phyloP scores from a whole-genome alignment of 2,113 vertebrate species.

The Leucoraja erinaceus region DNA sequence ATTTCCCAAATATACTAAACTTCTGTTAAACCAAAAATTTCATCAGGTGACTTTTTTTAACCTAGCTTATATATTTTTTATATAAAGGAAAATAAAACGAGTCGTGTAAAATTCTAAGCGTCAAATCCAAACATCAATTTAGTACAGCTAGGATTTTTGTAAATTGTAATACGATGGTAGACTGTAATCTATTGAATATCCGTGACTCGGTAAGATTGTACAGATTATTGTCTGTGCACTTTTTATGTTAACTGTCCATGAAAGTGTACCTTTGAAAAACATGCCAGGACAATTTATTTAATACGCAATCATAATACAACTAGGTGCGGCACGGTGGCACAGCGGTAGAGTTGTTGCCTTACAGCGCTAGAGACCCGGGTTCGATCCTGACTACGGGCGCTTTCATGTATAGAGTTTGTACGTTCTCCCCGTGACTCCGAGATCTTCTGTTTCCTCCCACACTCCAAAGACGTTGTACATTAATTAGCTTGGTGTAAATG shows the following conservation, averaged over 20 bases:
- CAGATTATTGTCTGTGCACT: not conserved
- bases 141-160: not conserved
- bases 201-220: not conserved
- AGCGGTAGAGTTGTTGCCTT: too few species aligned
- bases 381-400: too few species aligned
- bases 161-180: not conserved
- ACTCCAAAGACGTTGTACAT: too few species aligned
- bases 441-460: too few species aligned
- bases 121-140: not conserved
- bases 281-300: slow-evolving; percentile 9
- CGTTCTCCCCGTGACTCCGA: too few species aligned
- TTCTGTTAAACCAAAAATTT: not conserved
- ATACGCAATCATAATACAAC: not conserved
- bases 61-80: not conserved
- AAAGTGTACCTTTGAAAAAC: not conserved
- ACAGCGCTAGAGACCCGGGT: too few species aligned
- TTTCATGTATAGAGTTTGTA: too few species aligned
- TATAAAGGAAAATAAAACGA: not conserved
- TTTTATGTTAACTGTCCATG: not conserved
- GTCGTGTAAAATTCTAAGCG: not conserved
- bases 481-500: too few species aligned
- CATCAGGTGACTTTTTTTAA: not conserved
- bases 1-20: not conserved
- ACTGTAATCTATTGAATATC: not conserved
- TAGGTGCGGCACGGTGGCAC: too few species aligned